Evolutionary conservation across 2,888 invertebrate species (phyloP), one percentile per base, ranked within the genome.

Genomic region (Malthinus seriepunctatus): DNA sequence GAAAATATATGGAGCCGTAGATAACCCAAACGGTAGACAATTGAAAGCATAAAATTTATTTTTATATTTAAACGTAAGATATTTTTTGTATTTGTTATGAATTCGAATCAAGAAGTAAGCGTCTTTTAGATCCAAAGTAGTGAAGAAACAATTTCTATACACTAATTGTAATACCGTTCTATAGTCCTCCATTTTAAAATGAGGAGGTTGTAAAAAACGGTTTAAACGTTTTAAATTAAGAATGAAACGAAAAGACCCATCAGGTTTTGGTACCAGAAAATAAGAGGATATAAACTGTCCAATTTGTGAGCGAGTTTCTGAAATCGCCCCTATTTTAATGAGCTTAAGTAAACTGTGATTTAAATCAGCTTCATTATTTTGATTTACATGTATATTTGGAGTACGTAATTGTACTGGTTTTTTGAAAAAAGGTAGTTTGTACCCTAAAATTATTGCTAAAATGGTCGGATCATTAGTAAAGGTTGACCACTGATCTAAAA

Each of bases 151-250:
- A 23, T 62, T 33, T 48, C 32, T 31, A 2, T 48, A 51, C 11
- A 69, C 56, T 35, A 71, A 46, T 37, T 63, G 57, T 12, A 57
- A 48, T 0, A 63, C 66, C 0, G 67, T 67, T 60, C 64, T 54
- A 42, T 51, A 56, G 44, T 69, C 66, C 50, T 70, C 67, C 52
- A 69, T 62, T 62, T 72, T 69, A 46, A 71, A 71, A 58, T 71
- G 67, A 7, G 60, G 37, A 7, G 62, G 53, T 14, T 48, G 15
- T 31, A 71, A 48, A 48, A 58, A 67, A 39, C 54, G 38, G 33
- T 70, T 68, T 15, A 71, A 48, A 0, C 44, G 32, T 52, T 67
- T 69, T 34, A 67, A 39, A 46, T 68, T 70, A 14, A 69, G 55
- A 51, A 72, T 69, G 56, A 70, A 67, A 1, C 69, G 56, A 23